Conservation (phyloP, 2,888 invertebrate genomes). For the Stramonita haemastoma region DNA sequence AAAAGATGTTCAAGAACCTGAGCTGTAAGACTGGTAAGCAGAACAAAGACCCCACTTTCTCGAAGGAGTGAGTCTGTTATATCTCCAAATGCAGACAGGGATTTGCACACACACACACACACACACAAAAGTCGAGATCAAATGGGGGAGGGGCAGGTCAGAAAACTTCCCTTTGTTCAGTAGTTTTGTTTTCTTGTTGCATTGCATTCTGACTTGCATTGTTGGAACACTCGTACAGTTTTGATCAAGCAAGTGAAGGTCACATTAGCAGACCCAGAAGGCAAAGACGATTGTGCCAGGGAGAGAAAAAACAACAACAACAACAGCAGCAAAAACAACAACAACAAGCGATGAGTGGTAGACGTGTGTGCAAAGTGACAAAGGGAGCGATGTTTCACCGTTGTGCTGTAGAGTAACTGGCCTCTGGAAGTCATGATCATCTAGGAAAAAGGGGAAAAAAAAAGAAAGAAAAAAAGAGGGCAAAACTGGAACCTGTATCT, state of each 20-base stretch:
- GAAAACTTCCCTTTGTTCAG: background rate
- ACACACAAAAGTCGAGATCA: too few species aligned
- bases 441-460: background rate
- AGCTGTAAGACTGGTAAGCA: background rate
- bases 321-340: background rate
- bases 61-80: background rate
- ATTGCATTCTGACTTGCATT: conserved; percentile 23
- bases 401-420: background rate
- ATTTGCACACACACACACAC: too few species aligned
- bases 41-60: background rate
- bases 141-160: too few species aligned
- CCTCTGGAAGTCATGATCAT: background rate
- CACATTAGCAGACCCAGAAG: background rate
- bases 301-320: background rate
- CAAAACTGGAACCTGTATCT: background rate
- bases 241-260: background rate
- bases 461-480: background rate
- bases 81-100: too few species aligned
- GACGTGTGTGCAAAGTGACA: background rate
- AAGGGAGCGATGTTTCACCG: background rate
- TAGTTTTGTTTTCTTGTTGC: background rate
- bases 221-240: background rate
- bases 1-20: background rate
- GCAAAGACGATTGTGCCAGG: background rate
- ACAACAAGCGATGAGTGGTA: background rate